Base-by-base conservation (phyloP, 1,140 invertebrate species). In the Megalonaias nervosa region DNA sequence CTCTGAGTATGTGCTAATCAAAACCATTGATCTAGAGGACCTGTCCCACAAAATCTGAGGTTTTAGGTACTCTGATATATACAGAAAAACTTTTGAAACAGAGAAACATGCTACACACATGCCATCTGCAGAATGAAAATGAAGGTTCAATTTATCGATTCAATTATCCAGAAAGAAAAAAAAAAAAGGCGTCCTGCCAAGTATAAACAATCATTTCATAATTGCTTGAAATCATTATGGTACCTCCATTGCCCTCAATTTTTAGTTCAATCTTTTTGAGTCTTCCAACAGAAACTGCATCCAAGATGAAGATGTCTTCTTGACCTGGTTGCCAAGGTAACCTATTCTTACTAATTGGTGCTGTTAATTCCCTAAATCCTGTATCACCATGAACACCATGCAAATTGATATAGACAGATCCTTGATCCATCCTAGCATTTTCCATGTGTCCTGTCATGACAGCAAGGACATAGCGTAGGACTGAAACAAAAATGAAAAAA, bases 221-320 rank as follows among this genome's bases (percentile, higher is more conserved):
- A 38, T 6, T 38, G 38, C 38, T 9, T 6, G 4, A 9, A 48
- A 48, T 48, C 38, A 48, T 5, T 48, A 48, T 11, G 6, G 38
- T 48, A 48, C 38, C 38, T 48, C 38, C 38, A 48, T 48, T 48
- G 62, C 81, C 81, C 21, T 75, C 71, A 59, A 82, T 81, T 38
- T 72, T 71, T 15, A 87, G 74, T 59, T 80, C 67, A 19, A 87
- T 75, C 72, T 82, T 82, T 59, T 82, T 73, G 13, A 87, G 16
- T 21, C 77, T 79, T 3, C 85, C 85, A 21, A 87, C 82, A 70
- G 79, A 81, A 17, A 84, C 85, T 65, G 85, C 84, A 64, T 85
- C 81, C 38, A 87, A 21, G 48, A 82, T 73, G 66, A 83, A 87
- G n/a, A 85, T 77, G 65, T 87, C 85, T 59, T 80, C 73, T 48